A percentile compares a stretch with the other conserved stretches of the same genome.
Evolutionary conservation across 2,888 invertebrate species (phyloP).

Genomic region (Hydraecia micacea): DNA sequence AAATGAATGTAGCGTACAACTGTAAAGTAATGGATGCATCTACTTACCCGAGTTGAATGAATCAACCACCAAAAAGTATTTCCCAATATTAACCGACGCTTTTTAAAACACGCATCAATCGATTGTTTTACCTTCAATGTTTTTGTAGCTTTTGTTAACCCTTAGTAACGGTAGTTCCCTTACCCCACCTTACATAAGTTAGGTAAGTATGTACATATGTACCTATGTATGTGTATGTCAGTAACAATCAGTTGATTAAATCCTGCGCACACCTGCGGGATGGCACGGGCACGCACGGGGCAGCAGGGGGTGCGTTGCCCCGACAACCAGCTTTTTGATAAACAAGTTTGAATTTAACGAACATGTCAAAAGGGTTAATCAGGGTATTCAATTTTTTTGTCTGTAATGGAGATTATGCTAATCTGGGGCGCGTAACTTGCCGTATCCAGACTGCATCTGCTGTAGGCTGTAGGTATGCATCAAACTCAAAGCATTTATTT

Average conservation of each 20-base stretch:
- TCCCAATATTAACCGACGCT: not conserved
- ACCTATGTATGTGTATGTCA: constrained; percentile 66
- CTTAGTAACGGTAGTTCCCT: constrained; percentile 61
- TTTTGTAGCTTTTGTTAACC: constrained; percentile 56
- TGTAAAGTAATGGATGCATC: not conserved
- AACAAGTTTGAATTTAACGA: constrained; percentile 80
- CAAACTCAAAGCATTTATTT: not conserved
- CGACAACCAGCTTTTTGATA: constrained; percentile 79
- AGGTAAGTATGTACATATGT: constrained; percentile 56
- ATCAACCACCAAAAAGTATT: constrained; percentile 1
- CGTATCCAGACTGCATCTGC: constrained; percentile 8
- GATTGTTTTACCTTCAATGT: constrained; percentile 53
- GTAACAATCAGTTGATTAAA: constrained; percentile 88
- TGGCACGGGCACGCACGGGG: constrained; percentile 68
- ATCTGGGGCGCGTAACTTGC: constrained; percentile 1
- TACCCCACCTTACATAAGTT: constrained; percentile 51
- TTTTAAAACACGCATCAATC: constrained; percentile 38
- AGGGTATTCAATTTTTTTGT: constrained; percentile 6
- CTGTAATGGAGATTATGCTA: constrained; percentile 13
- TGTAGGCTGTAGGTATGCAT: not conserved
- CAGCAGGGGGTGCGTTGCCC: constrained; percentile 75
- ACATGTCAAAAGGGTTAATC: constrained; percentile 58
- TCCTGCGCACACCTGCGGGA: constrained; percentile 86
- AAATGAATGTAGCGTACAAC: not conserved
- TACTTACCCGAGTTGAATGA: not conserved